Evolutionary conservation across 2,888 invertebrate species (phyloP), one percentile per base, ranked within the genome.

Genomic region (Calliphora vomitoria): DNA sequence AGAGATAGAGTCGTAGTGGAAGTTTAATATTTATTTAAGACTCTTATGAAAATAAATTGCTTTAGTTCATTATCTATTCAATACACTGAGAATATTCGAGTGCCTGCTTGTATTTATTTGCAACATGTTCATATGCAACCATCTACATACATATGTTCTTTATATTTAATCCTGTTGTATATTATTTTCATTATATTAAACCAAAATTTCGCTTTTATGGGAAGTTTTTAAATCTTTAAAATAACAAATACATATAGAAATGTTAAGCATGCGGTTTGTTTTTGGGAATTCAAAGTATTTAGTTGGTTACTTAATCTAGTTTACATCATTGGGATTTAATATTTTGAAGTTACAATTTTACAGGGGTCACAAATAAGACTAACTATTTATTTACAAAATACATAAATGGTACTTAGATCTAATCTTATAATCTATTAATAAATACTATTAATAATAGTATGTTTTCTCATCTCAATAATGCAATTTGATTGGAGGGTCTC

Each of bases 41-140:
- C 72, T 82, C 68, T 68, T 81, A 74, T 55, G 25, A 75, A 82
- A 75, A 82, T 82, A 75, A 75, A 75, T 81, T 62, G 41, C 53
- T 53, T 72, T 64, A 41, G 20, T 47, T 47, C 50, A 76, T 50
- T 50, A 50, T 76, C 4, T 38, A 53, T 81, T 62, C 72, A 53
- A 78, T 55, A 25, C 50, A 47, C 47, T 18, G 10, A 47, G 35
- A 18, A 64, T 18, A 64, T 71, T 53, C 41, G 47, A 53, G 71
- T 71, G n/a, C 1, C 35, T 35, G 31, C 4, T 71, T 31, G 25
- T 64, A 38, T 13, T 20, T 64, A 38, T 13, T 20, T 44, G 20
- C 13, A 18, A 35, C 10, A 44, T 58, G 10, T n/a, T 18, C 4
- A 68, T 25, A 13, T 64, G 20, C 31, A 18, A 11, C 44, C 25